Conservation (phyloP, 2,113 vertebrate species). For the Lophura nycthemera region DNA sequence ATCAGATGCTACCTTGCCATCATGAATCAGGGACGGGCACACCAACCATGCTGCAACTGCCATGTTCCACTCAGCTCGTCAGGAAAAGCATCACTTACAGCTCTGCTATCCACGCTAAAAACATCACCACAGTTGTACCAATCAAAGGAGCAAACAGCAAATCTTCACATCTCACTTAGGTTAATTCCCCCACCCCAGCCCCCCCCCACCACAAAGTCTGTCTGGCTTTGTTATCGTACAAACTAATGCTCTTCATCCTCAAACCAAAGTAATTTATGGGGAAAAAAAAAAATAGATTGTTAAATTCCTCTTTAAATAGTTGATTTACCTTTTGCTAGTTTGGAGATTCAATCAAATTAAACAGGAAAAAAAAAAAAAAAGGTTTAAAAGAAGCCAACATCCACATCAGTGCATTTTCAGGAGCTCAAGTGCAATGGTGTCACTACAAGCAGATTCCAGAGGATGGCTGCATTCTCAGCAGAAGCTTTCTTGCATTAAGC, state of each 20-base stretch:
- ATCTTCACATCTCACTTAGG: background rate
- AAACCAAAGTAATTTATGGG: background rate
- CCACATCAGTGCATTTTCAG: background rate
- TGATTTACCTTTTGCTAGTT: background rate
- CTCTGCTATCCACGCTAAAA: background rate
- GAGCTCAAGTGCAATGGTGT: background rate
- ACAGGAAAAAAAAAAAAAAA: background rate
- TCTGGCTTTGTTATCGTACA: background rate
- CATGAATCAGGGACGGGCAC: background rate
- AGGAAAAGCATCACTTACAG: background rate
- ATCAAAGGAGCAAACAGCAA: background rate
- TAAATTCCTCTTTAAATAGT: background rate
- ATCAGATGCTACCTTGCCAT: background rate
- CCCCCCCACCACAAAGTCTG: background rate
- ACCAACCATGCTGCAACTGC: background rate
- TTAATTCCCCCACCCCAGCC: no score
- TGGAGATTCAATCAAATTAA: background rate
- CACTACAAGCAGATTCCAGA: background rate
- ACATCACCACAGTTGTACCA: fast-evolving
- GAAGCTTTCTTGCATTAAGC: background rate
- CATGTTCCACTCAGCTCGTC: background rate
- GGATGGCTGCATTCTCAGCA: background rate
- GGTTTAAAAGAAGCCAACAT: background rate
- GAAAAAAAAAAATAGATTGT: no score
- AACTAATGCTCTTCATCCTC: no score